phyloP scores from a whole-genome alignment of 1,140 invertebrate species.

The Drosophila pandora region DNA sequence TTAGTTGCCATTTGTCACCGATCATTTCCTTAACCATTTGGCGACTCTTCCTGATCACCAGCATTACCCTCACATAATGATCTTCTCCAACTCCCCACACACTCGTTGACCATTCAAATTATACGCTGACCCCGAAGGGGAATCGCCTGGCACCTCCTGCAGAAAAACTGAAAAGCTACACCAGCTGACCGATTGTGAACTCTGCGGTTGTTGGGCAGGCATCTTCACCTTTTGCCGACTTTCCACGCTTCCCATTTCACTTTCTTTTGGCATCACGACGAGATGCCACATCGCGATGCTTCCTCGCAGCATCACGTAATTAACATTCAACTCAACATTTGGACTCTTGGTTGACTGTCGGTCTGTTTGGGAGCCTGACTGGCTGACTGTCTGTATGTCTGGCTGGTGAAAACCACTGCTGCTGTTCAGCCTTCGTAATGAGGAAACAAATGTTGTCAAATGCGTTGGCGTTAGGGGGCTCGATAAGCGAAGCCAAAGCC shows the following conservation, averaged over 20 bases:
- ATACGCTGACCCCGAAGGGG: slow-evolving; percentile 28
- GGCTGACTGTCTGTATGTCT: background rate
- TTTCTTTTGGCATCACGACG: slow-evolving; percentile 69
- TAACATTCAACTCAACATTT: slow-evolving; percentile 41
- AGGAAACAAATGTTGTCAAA: slow-evolving; percentile 76
- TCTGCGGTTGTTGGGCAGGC: slow-evolving; percentile 46
- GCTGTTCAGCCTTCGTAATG: slow-evolving; percentile 44
- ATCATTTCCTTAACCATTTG: slow-evolving; percentile 21
- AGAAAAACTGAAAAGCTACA: slow-evolving; percentile 14
- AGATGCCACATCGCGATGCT: slow-evolving; percentile 47
- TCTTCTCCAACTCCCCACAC: slow-evolving; percentile 11
- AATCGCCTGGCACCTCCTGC: slow-evolving; percentile 18
- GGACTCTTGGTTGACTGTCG: slow-evolving; percentile 22
- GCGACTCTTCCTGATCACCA: slow-evolving; percentile 39
- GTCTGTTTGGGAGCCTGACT: background rate
- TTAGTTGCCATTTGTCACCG: slow-evolving; percentile 14
- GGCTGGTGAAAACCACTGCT: slow-evolving; percentile 14
- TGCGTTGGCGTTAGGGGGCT: slow-evolving; percentile 59
- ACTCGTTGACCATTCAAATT: slow-evolving; percentile 44
- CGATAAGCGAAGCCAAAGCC: slow-evolving; percentile 45
- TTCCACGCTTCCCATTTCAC: slow-evolving; percentile 73
- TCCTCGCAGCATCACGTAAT: slow-evolving; percentile 77
- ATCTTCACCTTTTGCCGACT: slow-evolving; percentile 79
- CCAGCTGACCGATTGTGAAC: slow-evolving; percentile 74
- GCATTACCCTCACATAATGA: slow-evolving; percentile 20